These are phyloP conservation scores for Plemyria rubiginata DNA, from an alignment of 2,888 invertebrate species.

Conservation along the genomic window DNA sequence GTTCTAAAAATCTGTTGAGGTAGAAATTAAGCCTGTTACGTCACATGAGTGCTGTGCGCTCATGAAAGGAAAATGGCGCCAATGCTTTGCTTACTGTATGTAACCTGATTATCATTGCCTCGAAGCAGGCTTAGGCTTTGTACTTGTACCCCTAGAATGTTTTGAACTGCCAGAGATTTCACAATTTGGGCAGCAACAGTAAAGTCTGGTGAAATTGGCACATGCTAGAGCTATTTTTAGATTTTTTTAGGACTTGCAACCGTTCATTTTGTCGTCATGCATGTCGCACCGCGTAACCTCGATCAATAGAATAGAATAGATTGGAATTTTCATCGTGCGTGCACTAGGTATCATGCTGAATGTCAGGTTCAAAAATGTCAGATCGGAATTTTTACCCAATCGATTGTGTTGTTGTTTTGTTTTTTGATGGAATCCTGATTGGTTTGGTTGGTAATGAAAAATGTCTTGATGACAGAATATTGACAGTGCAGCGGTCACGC, in stretches of 20 bases:
- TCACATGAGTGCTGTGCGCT: constrained; percentile 65
- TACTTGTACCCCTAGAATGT: constrained; percentile 3
- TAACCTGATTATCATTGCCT: constrained; percentile 35
- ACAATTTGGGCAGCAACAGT: constrained; percentile 34
- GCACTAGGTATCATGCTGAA: too few species aligned
- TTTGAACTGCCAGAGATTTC: constrained; percentile 34
- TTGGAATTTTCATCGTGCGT: constrained; percentile 23
- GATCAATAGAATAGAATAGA: constrained; percentile 60
- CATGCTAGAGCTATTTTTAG: constrained; percentile 78
- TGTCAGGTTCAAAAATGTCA: neutral
- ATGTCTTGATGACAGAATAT: constrained; percentile 78
- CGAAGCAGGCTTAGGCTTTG: too few species aligned
- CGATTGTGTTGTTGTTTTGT: constrained; percentile 70
- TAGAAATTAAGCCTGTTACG: constrained; percentile 72
- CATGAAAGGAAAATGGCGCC: constrained; percentile 83
- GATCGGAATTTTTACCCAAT: neutral
- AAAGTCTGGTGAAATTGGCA: constrained; percentile 57
- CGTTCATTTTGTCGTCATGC: constrained; percentile 43
- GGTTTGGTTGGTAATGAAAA: constrained; percentile 65
- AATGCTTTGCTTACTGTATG: constrained; percentile 63
- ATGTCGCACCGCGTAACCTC: constrained; percentile 15
- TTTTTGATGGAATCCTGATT: constrained; percentile 43
- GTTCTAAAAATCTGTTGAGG: constrained; percentile 40
- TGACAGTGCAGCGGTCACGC: constrained; percentile 77
- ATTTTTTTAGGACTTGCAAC: constrained; percentile 77